Evolutionary conservation across 1,140 invertebrate genomes (phyloP), one percentile per base, ranked within the genome.

Genomic region (Sitobion miscanthi): DNA sequence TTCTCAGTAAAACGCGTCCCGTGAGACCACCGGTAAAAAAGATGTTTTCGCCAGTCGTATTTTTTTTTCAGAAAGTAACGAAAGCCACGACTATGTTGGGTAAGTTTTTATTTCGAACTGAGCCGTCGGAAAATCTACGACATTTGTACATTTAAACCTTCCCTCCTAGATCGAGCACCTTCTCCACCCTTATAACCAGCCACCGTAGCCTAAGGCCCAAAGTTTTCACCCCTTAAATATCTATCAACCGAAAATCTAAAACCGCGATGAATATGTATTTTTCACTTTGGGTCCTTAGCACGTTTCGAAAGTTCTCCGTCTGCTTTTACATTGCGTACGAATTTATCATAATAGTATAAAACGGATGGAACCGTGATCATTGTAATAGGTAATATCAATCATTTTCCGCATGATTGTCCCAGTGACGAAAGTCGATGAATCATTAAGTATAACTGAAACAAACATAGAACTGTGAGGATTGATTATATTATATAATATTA

Each of bases 351-450:
- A 30, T 69, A 30, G 11, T 69, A 69, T n/a, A 69, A 69, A 69
- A 17, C 30, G 9, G 3, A 0, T 4, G 11, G 57, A 30, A 57
- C 57, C 23, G 1, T 57, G 25, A 57, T 57, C 57, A 57, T 4
- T 69, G 62, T 69, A 9, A 69, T 23, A 42, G 2, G 42, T 42
- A 54, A 54, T n/a, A 30, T 69, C 30, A 69, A n/a, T 14, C 30
- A 5, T 69, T 69, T n/a, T 69, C 30, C 11, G 11, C 11, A 3
- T 14, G 11, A 69, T 69, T 69, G 30, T n/a, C 11, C 30, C 62
- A 2, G 9, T 14, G 30, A 62, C 57, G 30, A 62, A 30, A 3
- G 42, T 42, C 42, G 42, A 42, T 42, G 42, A 42, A 98, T 98
- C 95, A 95, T 95, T 95, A 95, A 92, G 90, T 94, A 93, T 94